Conservation (phyloP, 2,888 invertebrate genomes). For the Hecatera dysodea region DNA sequence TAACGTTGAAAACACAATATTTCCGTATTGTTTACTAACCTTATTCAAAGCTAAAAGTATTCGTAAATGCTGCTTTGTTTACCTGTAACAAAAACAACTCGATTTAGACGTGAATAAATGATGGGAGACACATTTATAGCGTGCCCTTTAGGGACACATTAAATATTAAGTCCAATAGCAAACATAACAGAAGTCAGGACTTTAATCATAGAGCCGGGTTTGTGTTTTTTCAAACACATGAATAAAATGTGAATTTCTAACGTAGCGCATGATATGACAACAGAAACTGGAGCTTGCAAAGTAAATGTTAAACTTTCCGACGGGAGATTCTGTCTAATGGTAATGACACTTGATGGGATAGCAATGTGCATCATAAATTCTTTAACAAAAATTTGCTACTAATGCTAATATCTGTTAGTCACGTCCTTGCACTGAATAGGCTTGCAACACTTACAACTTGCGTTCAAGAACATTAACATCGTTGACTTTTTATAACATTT, state of each 20-base stretch:
- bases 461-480: constrained; percentile 24
- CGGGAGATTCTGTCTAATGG: constrained; percentile 27
- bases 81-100: constrained; percentile 79
- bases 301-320: constrained; percentile 43
- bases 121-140: constrained; percentile 46
- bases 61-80: constrained; percentile 71
- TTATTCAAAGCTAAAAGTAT: constrained; percentile 57
- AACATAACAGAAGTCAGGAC: constrained; percentile 11
- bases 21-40: constrained; percentile 64
- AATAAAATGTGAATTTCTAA: constrained; percentile 26
- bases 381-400: constrained; percentile 18
- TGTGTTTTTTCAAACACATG: constrained; percentile 9
- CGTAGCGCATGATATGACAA: background rate
- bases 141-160: constrained; percentile 14
- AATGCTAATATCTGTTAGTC: constrained; percentile 20
- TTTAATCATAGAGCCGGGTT: background rate
- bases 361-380: constrained; percentile 16
- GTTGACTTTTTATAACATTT: background rate
- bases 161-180: constrained; percentile 28
- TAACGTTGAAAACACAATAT: constrained; percentile 41
- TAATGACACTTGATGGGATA: constrained; percentile 33
- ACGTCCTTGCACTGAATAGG: constrained; percentile 29
- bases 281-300: constrained; percentile 12
- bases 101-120: constrained; percentile 65
- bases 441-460: constrained; percentile 10